Base-by-base conservation (phyloP, 2,797 vertebrate species). In the Picus viridis region DNA sequence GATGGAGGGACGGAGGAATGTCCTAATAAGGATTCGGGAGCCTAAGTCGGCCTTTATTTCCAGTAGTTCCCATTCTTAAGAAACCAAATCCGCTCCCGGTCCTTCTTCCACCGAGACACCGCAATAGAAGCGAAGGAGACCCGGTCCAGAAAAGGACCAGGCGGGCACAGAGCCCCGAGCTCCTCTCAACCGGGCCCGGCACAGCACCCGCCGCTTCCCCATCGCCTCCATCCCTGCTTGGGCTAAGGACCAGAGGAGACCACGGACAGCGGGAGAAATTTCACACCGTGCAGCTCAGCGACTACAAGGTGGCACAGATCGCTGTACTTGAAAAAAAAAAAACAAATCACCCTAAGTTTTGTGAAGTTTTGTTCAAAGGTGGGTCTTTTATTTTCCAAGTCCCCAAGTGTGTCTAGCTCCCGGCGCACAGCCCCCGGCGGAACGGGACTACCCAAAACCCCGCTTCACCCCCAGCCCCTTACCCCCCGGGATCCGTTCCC, bases 11-110 rank as follows among this genome's bases (percentile, higher is more conserved):
- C 3, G 26, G 63, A 73, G 85, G 58, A 56, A 73, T 91, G 62
- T 12, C 87, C 89, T 80, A 87, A 87, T 74, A 93, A 89, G 85
- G 93, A 61, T 53, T 27, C 17, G 29, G 91, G 64, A 89, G 27
- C 62, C 54, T 18, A 2, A 2, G 62, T 58, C 1, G n/a, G 18
- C 53, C 41, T 12, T 32, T 71, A 90, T 16, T 61, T 27, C 29
- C 64, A 11, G 68, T 43, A 3, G 29, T 78, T 49, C 67, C 57
- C 63, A 47, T 4, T 56, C 1, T 1, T 2, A 7, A 7, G 7
- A 16, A 3, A 10, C 4, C 49, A 10, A 70, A 23, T 41, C 29
- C 56, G 0, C 67, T 32, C 27, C 15, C 9, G 3, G 36, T 19
- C 36, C 27, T 7, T 8, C 7, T 16, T n/a, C 17, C 79, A 3